These are phyloP conservation scores for Mesodorylaimus sp. DNA, from an alignment of 2,888 invertebrate species.

Conservation along the genomic window DNA sequence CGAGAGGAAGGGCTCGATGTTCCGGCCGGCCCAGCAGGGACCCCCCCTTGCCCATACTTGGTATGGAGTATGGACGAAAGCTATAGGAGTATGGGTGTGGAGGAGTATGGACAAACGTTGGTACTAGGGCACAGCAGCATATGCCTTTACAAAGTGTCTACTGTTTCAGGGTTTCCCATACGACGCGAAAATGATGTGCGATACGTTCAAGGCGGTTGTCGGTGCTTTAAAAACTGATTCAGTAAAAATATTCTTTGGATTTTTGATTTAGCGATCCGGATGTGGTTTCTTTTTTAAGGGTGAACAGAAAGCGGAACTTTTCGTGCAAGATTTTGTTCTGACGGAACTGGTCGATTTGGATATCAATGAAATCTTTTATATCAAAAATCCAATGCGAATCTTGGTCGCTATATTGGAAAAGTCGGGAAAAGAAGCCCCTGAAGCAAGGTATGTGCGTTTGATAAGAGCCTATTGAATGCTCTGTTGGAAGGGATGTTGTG, in stretches of 20 bases:
- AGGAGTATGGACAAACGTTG: too few relatives aligned
- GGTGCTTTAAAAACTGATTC: conserved; percentile 45
- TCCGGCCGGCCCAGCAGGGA: too few relatives aligned
- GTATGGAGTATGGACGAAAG: too few relatives aligned
- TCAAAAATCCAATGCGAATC: conserved; percentile 55
- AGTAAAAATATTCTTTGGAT: conserved; percentile 7
- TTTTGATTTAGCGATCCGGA: conserved; percentile 36
- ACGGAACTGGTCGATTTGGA: conserved; percentile 65
- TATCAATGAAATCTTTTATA: conserved; percentile 60
- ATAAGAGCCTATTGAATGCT: too few relatives aligned
- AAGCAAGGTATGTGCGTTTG: conserved; percentile 42
- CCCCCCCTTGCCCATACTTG: too few relatives aligned
- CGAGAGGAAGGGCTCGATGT: too few relatives aligned
- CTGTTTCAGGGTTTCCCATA: conserved; percentile 49
- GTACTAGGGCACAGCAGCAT: too few relatives aligned
- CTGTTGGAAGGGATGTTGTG: too few relatives aligned
- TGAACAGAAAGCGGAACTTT: conserved; percentile 46
- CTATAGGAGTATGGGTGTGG: too few relatives aligned
- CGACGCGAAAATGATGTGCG: conserved; percentile 45
- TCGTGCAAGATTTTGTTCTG: conserved; percentile 64
- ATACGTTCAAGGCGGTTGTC: conserved; percentile 59
- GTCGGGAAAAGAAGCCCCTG: conserved; percentile 43
- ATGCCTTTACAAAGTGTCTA: conserved; percentile 40
- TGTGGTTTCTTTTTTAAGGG: conserved; percentile 35
- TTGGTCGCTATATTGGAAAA: conserved; percentile 46